Evolutionary conservation across 2,797 vertebrate genomes (phyloP), one percentile per base, ranked within the genome.

Genomic region (Leucoraja ocellata): DNA sequence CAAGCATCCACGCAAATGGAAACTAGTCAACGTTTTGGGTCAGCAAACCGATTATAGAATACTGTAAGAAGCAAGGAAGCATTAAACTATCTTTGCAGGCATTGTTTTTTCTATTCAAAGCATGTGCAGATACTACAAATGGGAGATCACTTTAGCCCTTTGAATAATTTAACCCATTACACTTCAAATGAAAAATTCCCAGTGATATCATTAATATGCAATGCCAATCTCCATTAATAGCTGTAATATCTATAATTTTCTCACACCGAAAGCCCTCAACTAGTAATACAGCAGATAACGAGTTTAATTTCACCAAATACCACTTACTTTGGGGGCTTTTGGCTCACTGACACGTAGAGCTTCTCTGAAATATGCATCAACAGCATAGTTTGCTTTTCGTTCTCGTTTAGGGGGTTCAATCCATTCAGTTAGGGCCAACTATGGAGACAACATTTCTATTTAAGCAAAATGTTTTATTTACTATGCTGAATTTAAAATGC

Each of bases 381-480:
- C 99, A 0, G 99, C 99, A 0, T 99, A 99, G 94, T 99, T 99
- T 65, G 99, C 99, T 96, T 99, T 99, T 93, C 99, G 97, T 95
- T 99, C 99, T 95, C 99, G 97, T 94, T 99, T 99, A 0, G 99
- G 99, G 0, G 99, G 99, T 93, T 99, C 99, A 39, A 99, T 99
- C 99, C 99, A 99, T 96, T 99, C 98, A 91, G 97, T 99, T 95
- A 99, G 97, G 54, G 97, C 98, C 95, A 99, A 97, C 99, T 99
- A 94, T 93, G 88, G 93, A 93, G 36, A 88, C 6, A 94, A 93
- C 1, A 94, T 18, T 25, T 39, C 28, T 21, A 25, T 46, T 68
- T 46, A 74, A 78, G 76, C 58, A 0, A 2, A 46, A 1, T n/a
- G 39, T 73, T 46, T 28, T 1, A 73, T 25, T 9, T 32, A 14